A percentile compares a stretch with the other conserved stretches of the same genome.
Evolutionary conservation across 2,888 invertebrate species (phyloP).

Genomic region (Dichetophora obliterata): DNA sequence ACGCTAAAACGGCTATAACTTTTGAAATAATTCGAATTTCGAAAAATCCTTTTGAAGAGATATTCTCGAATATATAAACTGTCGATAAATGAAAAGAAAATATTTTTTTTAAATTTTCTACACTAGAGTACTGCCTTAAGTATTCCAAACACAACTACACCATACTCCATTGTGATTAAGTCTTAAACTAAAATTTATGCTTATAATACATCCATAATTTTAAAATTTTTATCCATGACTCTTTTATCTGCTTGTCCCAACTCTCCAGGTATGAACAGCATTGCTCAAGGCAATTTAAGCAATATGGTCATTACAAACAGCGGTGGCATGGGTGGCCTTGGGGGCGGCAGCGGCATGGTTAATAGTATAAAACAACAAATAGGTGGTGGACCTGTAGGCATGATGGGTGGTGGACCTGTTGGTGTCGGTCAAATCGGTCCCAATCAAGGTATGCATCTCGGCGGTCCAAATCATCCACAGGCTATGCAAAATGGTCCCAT

Average conservation of each 20-base stretch:
- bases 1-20: too few relatives aligned
- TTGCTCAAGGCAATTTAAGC: constrained; percentile 72
- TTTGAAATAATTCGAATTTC: too few relatives aligned
- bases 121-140: too few relatives aligned
- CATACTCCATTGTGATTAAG: too few relatives aligned
- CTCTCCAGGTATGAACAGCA: constrained; percentile 76
- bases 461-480: constrained; percentile 66
- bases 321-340: constrained; percentile 69
- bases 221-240: too few relatives aligned
- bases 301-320: constrained; percentile 88
- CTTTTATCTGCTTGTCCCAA: neutral
- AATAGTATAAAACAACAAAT: constrained; percentile 84
- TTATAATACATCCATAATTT: too few relatives aligned
- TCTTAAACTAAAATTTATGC: too few relatives aligned
- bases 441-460: constrained; percentile 66
- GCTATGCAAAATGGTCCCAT: constrained; percentile 85
- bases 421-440: constrained; percentile 76
- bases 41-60: too few relatives aligned
- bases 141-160: too few relatives aligned
- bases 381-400: constrained; percentile 72
- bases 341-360: constrained; percentile 74
- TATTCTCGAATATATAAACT: too few relatives aligned
- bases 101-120: too few relatives aligned
- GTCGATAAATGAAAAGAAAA: too few relatives aligned
- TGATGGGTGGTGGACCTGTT: constrained; percentile 75